Evolutionary conservation across 2,888 invertebrate species (phyloP).

Genomic region (Leistus spinibarbis): DNA sequence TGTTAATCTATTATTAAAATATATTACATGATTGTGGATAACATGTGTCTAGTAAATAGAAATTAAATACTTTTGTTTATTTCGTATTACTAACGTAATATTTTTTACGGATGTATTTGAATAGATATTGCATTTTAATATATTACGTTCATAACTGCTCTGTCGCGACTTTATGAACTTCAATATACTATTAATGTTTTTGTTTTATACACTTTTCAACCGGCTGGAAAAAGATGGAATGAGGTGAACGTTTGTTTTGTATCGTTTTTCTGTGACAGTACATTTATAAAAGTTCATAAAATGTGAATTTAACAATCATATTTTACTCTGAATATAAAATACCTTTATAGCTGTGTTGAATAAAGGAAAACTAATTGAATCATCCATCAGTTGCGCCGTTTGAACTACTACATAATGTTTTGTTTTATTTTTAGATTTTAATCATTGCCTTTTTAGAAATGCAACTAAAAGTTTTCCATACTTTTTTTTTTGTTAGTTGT

Average conservation of each 20-base stretch:
- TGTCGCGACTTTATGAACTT: not conserved
- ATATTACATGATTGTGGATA: too few species aligned
- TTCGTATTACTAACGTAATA: too few species aligned
- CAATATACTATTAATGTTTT: conserved; percentile 1
- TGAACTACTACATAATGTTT: not conserved
- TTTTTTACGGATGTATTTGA: not conserved
- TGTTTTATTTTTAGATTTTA: not conserved
- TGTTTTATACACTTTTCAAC: not conserved
- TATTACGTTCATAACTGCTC: conserved; percentile 1
- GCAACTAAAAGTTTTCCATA: not conserved
- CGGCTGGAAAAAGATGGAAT: not conserved
- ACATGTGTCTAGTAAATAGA: not conserved
- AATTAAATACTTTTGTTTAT: not conserved
- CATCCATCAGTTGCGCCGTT: not conserved
- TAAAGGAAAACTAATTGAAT: not conserved
- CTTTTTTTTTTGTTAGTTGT: too few species aligned
- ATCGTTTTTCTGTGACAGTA: not conserved
- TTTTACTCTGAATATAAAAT: not conserved
- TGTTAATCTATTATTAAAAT: too few species aligned
- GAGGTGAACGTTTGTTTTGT: not conserved
- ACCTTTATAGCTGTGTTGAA: not conserved
- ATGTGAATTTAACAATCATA: not conserved
- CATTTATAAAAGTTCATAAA: conserved; percentile 1
- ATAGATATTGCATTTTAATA: conserved; percentile 6
- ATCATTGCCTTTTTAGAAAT: not conserved